These are phyloP conservation scores for Drosophila pachea DNA, from an alignment of 1,140 invertebrate genomes.

Conservation along the genomic window DNA sequence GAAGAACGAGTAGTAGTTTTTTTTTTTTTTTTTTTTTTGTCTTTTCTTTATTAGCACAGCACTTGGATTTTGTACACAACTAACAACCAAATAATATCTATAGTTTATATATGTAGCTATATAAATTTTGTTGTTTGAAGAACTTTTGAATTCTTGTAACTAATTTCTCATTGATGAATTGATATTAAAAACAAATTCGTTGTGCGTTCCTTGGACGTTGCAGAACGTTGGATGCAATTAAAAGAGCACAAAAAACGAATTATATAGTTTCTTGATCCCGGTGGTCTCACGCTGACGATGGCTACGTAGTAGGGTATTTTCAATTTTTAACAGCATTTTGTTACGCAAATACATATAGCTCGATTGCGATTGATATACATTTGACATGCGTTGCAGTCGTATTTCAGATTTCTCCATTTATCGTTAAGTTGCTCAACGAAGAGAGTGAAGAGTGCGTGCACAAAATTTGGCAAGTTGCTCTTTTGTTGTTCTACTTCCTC, in stretches of 20 bases:
- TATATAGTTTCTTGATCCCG: conserved; percentile 90
- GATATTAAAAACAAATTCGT: conserved; percentile 55
- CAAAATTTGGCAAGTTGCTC: conserved; percentile 34
- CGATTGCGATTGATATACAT: conserved; percentile 75
- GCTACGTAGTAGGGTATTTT: conserved; percentile 86
- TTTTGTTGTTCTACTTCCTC: neutral
- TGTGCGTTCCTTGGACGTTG: conserved; percentile 54
- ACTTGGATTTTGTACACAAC: conserved; percentile 55
- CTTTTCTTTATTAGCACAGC: conserved; percentile 54
- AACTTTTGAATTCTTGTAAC: conserved; percentile 34
- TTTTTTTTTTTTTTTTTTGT: conserved; percentile 14
- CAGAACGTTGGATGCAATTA: conserved; percentile 80
- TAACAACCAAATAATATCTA: conserved; percentile 77
- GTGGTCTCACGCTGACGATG: conserved; percentile 89
- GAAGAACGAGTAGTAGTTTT: conserved; percentile 38
- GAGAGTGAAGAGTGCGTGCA: conserved; percentile 19
- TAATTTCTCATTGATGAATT: conserved; percentile 49
- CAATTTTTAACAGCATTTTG: conserved; percentile 84
- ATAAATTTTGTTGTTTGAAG: conserved; percentile 18
- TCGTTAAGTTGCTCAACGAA: conserved; percentile 45
- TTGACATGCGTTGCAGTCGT: conserved; percentile 69
- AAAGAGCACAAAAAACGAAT: conserved; percentile 91
- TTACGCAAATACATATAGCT: conserved; percentile 77
- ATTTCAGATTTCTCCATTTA: conserved; percentile 79
- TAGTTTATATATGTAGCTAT: conserved; percentile 41